Conservation (phyloP, 2,888 invertebrate genomes). For the Tanypteryx hageni region DNA sequence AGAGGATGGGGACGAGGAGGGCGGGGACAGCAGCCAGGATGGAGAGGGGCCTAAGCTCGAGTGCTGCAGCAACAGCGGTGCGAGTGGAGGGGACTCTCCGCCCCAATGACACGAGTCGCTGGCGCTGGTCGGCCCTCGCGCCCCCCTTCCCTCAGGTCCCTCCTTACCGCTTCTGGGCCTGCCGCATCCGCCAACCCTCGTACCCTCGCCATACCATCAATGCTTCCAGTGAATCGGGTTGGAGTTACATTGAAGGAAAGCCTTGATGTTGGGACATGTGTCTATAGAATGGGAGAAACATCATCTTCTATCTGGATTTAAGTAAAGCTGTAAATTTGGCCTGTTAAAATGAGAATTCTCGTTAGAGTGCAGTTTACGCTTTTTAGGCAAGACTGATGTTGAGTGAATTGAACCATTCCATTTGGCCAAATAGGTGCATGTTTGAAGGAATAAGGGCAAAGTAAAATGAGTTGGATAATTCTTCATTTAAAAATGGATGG, state of each 20-base stretch:
- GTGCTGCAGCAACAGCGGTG: conserved; percentile 56
- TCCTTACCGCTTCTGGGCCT: conserved; percentile 41
- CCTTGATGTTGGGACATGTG: neutral
- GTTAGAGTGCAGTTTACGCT: neutral
- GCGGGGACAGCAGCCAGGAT: conserved; percentile 21
- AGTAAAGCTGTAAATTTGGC: neutral
- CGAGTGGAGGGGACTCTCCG: conserved; percentile 44
- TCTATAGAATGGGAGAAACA: too few species aligned
- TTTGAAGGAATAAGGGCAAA: neutral
- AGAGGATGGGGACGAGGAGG: conserved; percentile 35
- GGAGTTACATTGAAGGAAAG: neutral
- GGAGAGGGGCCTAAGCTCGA: conserved; percentile 41
- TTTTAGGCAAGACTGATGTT: neutral
- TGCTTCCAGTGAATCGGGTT: conserved; percentile 42
- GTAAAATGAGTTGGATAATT: neutral
- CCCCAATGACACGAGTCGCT: conserved; percentile 53
- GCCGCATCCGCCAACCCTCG: conserved; percentile 23
- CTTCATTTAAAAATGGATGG: neutral
- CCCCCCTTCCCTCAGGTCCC: conserved; percentile 20
- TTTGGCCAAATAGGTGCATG: neutral
- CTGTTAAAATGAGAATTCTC: neutral
- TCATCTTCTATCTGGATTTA: neutral
- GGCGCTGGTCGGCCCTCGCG: conserved; percentile 30
- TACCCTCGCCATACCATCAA: conserved; percentile 39
- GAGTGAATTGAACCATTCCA: neutral